Base-by-base conservation (phyloP, 1,140 invertebrate species). In the Lordiphosa collinella region DNA sequence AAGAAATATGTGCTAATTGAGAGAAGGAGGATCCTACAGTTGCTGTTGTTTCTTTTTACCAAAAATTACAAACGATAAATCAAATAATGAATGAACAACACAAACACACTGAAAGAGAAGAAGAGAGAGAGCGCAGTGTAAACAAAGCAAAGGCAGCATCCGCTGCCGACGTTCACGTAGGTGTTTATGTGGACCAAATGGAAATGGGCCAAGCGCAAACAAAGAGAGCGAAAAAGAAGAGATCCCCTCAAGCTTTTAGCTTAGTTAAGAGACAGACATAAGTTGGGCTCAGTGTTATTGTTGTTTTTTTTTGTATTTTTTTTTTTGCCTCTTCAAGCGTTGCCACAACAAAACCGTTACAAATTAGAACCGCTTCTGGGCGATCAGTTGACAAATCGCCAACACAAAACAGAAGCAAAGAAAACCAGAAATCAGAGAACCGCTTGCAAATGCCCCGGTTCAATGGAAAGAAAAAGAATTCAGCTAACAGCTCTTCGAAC, bases 301-400 rank as follows among this genome's bases (percentile, higher is more conserved):
- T n/a, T n/a, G n/a, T n/a, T n/a, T n/a, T n/a, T n/a, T n/a, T n/a
- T n/a, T n/a, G n/a, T n/a, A n/a, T n/a, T n/a, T n/a, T n/a, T n/a
- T n/a, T n/a, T n/a, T n/a, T n/a, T n/a, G n/a, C 47, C 66, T 68
- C 58, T 69, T 69, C 52, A 68, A 60, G 44, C 18, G 18, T 18
- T 18, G 49, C 49, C 60, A 69, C 62, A 75, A 69, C 62, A 75
- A 76, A 76, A 78, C 73, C 73, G 73, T 76, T 76, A 72, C 67
- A 76, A 62, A 76, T 76, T 63, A 40, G 31, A 25, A 25, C 22
- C 16, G 37, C 40, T 43, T 43, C 64, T 53, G 62, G 64, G 55
- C 64, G 68, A 59, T 69, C 48, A 31, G 51, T 29, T 46, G 31
- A 32, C 41, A 31, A 35, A 34, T 41, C 14, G 36, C 25, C 31